A percentile compares a stretch with the other conserved stretches of the same genome.
Evolutionary conservation across 2,797 vertebrate species (phyloP).

Genomic region (Alosa sapidissima): DNA sequence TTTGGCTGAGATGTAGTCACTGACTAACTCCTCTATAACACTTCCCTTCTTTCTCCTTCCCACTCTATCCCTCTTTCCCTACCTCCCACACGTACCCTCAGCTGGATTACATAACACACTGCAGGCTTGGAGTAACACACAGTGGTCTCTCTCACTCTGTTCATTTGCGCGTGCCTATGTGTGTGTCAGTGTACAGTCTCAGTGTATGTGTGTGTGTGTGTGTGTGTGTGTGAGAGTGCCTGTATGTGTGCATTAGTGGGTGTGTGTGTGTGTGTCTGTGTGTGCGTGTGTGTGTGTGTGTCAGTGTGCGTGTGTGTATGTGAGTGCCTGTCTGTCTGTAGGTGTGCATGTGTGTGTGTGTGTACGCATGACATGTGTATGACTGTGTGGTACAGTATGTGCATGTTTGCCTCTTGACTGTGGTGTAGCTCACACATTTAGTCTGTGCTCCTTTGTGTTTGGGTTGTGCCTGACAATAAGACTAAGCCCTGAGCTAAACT

Average conservation of each 20-base stretch:
- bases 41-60: background rate
- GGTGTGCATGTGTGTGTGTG: background rate
- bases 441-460: background rate
- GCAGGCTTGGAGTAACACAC: background rate
- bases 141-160: background rate
- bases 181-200: background rate
- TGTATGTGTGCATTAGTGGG: background rate
- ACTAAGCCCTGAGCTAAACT: background rate
- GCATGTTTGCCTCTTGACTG: background rate
- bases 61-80: constrained; percentile 34
- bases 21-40: background rate
- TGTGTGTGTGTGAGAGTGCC: background rate
- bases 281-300: background rate
- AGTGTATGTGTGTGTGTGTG: background rate
- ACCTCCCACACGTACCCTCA: constrained; percentile 40
- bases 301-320: background rate
- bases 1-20: background rate
- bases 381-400: too few relatives aligned
- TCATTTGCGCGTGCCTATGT: background rate
- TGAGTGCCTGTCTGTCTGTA: background rate
- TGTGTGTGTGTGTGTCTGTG: background rate
- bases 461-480: background rate
- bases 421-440: background rate
- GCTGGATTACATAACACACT: constrained; percentile 58
- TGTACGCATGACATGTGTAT: background rate